Evolutionary conservation across 1,140 invertebrate species (phyloP), one percentile per base, ranked within the genome.

Genomic region (Bombus waltoni): DNA sequence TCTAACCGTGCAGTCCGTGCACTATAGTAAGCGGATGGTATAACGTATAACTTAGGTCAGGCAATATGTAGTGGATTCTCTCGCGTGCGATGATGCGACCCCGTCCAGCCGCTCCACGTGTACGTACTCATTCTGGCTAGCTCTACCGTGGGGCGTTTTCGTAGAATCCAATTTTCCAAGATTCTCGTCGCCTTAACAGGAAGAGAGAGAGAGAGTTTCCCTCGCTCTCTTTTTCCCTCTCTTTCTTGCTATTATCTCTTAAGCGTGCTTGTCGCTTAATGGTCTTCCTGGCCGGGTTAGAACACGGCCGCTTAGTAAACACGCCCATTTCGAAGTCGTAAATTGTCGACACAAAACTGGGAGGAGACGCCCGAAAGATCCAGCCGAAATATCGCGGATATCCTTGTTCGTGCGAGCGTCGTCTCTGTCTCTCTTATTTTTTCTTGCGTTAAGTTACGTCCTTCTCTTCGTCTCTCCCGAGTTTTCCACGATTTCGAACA

Each of bases 111-210:
- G 38, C 57, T 59, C 25, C 15, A 57, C 28, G 53, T 59, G 53
- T 53, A 38, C 47, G 47, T 53, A 53, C 42, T 28, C 35, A 18
- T 5, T n/a, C n/a, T 13, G 32, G 25, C 32, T 62, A 18, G 38
- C 35, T 38, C 9, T 13, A 70, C 68, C 10, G 22, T 22, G 40
- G 70, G 44, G 70, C 76, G 62, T 86, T 89, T 89, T 89, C 88
- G 59, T 73, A 72, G 87, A 89, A 89, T 89, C 88, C 84, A 89
- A 89, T 89, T 89, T 89, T 89, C 88, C 80, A 89, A 89, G 88
- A 89, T 89, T 89, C 84, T 81, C 87, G 68, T 40, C 85, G 81
- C 85, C 88, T 89, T 89, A 89, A 89, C 88, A 68, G 59, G 2
- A 11, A 35, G 35, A 53, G 38, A 38, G 38, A 28, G 38, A 38